These are phyloP conservation scores for Plotosus lineatus DNA, from an alignment of 2,113 vertebrate genomes.

Conservation along the genomic window DNA sequence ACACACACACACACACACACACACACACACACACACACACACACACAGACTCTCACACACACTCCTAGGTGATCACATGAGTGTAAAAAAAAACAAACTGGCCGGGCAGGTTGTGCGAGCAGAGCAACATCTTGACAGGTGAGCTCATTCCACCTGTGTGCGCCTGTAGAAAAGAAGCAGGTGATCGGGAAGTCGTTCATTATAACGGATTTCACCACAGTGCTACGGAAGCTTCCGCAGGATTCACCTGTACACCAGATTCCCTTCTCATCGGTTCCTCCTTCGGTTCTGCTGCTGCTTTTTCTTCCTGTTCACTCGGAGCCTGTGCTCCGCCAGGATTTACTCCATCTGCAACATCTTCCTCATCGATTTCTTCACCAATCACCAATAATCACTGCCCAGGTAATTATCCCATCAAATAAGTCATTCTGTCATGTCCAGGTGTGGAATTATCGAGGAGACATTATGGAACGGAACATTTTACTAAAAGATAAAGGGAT, in stretches of 20 bases:
- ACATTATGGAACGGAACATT: no score
- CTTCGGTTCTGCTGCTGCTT: not conserved
- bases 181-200: not conserved
- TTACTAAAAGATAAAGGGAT: no score
- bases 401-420: no score
- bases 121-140: not conserved
- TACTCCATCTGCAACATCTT: slow-evolving; percentile 39
- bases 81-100: slow-evolving; percentile 33
- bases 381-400: slow-evolving; percentile 19
- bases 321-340: slow-evolving; percentile 30
- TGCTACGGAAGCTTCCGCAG: not conserved
- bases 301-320: slow-evolving; percentile 29
- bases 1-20: not conserved
- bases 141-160: not conserved
- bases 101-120: not conserved
- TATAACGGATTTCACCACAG: slow-evolving; percentile 8
- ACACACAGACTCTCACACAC: no score
- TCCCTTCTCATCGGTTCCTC: not conserved
- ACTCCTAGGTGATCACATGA: not conserved
- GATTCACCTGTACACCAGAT: not conserved
- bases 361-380: not conserved
- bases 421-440: no score
- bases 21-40: not conserved
- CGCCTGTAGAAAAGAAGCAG: not conserved
- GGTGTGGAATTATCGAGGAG: no score